Conservation (phyloP, 2,797 vertebrate species). For the Cheirogaleus major region DNA sequence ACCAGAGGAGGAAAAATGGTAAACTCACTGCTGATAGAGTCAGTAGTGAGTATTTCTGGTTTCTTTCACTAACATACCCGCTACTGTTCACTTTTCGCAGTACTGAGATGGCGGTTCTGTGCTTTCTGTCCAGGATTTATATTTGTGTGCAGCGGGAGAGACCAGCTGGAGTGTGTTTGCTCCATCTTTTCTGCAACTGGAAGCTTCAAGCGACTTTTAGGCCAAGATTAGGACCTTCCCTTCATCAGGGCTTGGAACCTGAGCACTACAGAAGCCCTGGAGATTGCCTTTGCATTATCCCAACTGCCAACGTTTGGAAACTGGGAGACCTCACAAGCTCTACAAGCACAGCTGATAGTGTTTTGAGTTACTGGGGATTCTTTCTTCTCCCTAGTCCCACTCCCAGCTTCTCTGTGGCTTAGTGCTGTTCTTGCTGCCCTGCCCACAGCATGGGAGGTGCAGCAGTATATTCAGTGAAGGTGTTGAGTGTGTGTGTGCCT, state of each 20-base stretch:
- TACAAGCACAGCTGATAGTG: background rate
- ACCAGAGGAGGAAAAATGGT: background rate
- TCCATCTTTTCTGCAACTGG: background rate
- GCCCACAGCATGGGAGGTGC: background rate
- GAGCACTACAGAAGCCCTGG: background rate
- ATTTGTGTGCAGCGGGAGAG: background rate
- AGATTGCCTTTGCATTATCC: background rate
- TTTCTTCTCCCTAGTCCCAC: background rate
- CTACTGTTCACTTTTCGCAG: background rate
- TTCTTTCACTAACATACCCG: background rate
- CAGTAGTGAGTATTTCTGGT: background rate
- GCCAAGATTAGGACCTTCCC: background rate
- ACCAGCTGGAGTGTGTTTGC: background rate
- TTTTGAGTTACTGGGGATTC: background rate
- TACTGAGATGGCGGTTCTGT: background rate
- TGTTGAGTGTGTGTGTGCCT: background rate
- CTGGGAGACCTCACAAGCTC: background rate
- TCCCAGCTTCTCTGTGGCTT: background rate
- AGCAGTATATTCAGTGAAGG: background rate
- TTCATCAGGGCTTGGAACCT: background rate
- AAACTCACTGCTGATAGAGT: background rate
- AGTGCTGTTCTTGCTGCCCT: background rate
- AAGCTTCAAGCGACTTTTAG: background rate
- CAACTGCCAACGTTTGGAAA: background rate
- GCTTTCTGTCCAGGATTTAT: background rate